These are phyloP conservation scores for Stercorarius parasiticus DNA, from an alignment of 2,113 vertebrate species.

Conservation along the genomic window DNA sequence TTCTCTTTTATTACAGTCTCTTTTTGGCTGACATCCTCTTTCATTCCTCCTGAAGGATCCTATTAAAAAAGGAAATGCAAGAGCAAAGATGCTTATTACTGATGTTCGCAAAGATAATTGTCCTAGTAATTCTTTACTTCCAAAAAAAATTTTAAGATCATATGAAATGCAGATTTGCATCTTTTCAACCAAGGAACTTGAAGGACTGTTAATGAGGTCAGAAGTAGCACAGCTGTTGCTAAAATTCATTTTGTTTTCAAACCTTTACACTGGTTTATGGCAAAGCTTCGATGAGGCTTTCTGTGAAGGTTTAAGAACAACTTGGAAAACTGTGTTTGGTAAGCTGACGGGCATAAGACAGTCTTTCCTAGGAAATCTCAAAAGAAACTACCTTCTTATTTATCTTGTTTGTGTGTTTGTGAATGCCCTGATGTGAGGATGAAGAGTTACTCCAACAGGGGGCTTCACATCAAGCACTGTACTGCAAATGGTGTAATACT, in stretches of 20 bases:
- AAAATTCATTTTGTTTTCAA: not conserved
- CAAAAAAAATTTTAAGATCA: not conserved
- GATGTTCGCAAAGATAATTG: not conserved
- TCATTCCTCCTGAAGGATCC: not conserved
- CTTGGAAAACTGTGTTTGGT: not conserved
- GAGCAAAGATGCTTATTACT: not conserved
- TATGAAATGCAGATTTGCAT: not conserved
- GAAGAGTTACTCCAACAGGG: not conserved
- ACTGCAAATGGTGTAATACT: not conserved
- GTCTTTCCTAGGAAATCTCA: not conserved
- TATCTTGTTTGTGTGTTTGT: not conserved
- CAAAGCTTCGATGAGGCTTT: not conserved
- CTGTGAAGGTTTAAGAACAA: not conserved
- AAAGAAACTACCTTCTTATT: not conserved
- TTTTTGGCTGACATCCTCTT: conserved; percentile 7
- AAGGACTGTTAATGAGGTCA: not conserved
- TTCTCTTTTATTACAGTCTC: conserved; percentile 2
- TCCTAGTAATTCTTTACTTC: not conserved
- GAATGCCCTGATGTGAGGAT: not conserved
- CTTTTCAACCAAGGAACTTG: not conserved
- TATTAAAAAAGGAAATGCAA: not conserved
- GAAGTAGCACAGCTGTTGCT: not conserved
- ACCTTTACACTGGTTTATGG: not conserved
- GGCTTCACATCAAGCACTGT: not conserved
- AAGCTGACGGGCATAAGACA: not conserved